phyloP scores from a whole-genome alignment of 2,888 invertebrate species.

The Sipunculus nudus region DNA sequence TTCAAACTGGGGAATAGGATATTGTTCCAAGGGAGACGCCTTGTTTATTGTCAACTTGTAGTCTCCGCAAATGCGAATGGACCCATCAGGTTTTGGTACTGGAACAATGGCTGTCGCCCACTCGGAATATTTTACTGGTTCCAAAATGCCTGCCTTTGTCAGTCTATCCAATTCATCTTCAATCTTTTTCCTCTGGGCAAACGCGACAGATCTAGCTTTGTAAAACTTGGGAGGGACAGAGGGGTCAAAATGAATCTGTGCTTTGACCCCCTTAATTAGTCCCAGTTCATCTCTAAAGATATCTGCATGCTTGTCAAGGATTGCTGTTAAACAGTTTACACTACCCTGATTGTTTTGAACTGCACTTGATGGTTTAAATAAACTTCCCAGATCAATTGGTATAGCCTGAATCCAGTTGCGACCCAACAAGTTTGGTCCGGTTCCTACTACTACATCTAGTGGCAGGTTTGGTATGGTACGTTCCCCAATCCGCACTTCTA shows the following conservation, averaged over 20 bases:
- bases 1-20: constrained; percentile 29
- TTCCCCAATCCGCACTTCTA: not conserved
- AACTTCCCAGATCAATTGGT: not conserved
- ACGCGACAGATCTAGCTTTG: no score
- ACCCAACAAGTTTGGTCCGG: not conserved
- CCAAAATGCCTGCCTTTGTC: constrained; percentile 4
- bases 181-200: no score
- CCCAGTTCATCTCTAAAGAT: no score
- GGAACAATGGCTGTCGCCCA: constrained; percentile 38
- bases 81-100: constrained; percentile 18
- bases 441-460: not conserved
- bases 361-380: no score
- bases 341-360: no score
- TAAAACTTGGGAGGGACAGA: no score
- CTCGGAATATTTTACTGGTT: constrained; percentile 22
- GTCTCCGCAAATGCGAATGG: constrained; percentile 29
- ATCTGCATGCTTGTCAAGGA: no score
- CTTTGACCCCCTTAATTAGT: no score
- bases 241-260: no score
- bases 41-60: constrained; percentile 31
- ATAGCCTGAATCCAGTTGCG: not conserved
- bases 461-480: not conserved
- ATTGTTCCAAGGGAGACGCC: constrained; percentile 8
- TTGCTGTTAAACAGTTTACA: no score
- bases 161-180: constrained; percentile 13